Evolutionary conservation across 2,797 vertebrate species (phyloP).

Genomic region (Anguilla marmorata): DNA sequence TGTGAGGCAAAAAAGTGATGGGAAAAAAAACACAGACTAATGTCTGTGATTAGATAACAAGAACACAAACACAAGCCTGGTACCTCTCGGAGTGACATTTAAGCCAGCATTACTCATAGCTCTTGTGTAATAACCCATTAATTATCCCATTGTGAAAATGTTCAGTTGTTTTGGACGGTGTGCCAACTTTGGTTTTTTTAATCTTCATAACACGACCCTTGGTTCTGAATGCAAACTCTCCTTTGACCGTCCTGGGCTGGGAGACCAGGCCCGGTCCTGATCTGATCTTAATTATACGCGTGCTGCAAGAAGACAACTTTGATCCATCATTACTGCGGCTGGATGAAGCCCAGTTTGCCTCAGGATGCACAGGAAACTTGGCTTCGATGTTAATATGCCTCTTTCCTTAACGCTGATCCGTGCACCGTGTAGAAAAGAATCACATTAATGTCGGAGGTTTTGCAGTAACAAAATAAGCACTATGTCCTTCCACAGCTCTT

Average conservation of each 20-base stretch:
- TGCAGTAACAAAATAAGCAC: neutral
- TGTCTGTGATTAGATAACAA: neutral
- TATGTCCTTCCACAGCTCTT: neutral
- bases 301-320: conserved; percentile 40
- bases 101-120: neutral
- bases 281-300: conserved; percentile 59
- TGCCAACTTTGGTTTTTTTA: neutral
- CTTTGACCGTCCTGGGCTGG: neutral
- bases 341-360: conserved; percentile 41
- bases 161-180: conserved; percentile 17
- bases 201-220: conserved; percentile 27
- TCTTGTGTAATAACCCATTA: neutral
- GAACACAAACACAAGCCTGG: neutral
- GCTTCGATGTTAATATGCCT: conserved; percentile 13
- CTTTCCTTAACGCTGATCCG: conserved; percentile 28
- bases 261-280: conserved; percentile 47
- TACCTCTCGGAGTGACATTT: neutral
- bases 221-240: neutral
- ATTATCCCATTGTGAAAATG: neutral
- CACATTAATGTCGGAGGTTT: conserved; percentile 15
- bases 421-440: neutral
- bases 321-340: conserved; percentile 54
- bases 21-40: neutral
- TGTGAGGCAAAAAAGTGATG: too few species aligned
- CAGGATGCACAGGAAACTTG: conserved; percentile 40